Base-by-base conservation (phyloP, 2,888 invertebrate genomes). In the Dinocampus coccinellae region DNA sequence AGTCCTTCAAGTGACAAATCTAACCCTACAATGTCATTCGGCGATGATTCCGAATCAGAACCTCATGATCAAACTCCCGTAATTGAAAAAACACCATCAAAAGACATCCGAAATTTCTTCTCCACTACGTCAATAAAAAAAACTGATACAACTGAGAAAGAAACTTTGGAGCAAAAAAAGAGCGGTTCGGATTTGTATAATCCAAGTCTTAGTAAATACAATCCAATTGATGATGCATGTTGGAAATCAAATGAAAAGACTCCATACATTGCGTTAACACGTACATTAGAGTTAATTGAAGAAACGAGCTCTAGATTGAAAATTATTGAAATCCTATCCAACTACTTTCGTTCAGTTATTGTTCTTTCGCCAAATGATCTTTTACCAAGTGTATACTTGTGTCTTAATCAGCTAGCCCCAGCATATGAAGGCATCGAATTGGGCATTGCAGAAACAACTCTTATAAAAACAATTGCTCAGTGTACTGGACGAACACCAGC, bases 331-430 rank as follows among this genome's bases (percentile, higher is more conserved):
- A 95, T 95, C 63, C 88, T 99, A 57, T 92, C 95, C 81, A 99
- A 99, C 88, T 98, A 94, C 87, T 93, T 97, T 75, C 91, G 95
- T 20, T 98, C 98, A 0, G 97, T 98, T 13, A 94, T 97, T 29
- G 91, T 92, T 3, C 89, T 97, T 55, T 95, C 94, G 20, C 97
- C 98, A 0, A 91, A 93, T n/a, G 98, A 99, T 88, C 89, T 99
- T 73, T 85, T 97, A 69, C 92, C 95, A 0, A 96, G 96, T 79
- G 92, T 99, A 20, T 99, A 99, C 88, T 89, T 99, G 77, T 97
- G 97, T 82, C 90, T 99, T n/a, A 99, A 99, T 88, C 94, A 95
- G 87, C 89, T 99, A 57, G 98, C 97, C 0, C 99, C 99, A 0
- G 96, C 98, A 0, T 98, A 98, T 86, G 96, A 97, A 88, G 98